Evolutionary conservation across 2,888 invertebrate genomes (phyloP).

Genomic region (Seira ritae): DNA sequence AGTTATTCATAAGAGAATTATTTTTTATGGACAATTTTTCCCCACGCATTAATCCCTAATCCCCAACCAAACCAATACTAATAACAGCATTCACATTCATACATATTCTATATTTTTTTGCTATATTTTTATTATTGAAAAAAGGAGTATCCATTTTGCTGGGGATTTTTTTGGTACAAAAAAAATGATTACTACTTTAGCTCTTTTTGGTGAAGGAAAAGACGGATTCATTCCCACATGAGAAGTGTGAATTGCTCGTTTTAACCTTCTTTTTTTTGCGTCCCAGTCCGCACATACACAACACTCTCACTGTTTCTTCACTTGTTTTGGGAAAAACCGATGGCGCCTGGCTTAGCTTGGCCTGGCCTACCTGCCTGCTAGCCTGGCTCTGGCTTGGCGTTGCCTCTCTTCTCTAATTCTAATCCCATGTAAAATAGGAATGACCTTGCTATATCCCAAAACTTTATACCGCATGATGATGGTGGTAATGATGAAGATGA

Average conservation of each 20-base stretch:
- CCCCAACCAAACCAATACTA: not conserved
- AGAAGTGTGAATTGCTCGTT: slow-evolving; percentile 48
- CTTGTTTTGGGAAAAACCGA: slow-evolving; percentile 62
- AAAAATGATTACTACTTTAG: slow-evolving; percentile 46
- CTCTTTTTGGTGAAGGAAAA: not conserved
- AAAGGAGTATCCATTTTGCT: not conserved
- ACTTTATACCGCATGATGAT: too few species aligned
- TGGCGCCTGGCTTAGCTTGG: slow-evolving; percentile 40
- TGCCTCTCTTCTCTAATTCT: not conserved
- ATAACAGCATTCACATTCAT: not conserved
- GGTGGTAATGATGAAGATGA: slow-evolving; percentile 5
- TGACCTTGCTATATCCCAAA: slow-evolving; percentile 51
- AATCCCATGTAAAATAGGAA: slow-evolving; percentile 43
- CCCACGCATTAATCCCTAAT: not conserved
- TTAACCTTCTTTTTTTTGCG: slow-evolving; percentile 15
- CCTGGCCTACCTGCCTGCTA: too few species aligned
- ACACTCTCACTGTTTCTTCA: slow-evolving; percentile 32
- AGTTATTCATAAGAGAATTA: not conserved
- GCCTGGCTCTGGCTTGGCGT: not conserved
- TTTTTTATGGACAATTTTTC: slow-evolving; percentile 13
- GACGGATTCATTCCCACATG: slow-evolving; percentile 51
- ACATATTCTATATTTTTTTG: slow-evolving; percentile 1
- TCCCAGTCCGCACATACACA: too few species aligned
- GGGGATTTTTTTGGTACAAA: not conserved
- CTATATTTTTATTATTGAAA: slow-evolving; percentile 22